A percentile compares a stretch with the other conserved stretches of the same genome.
These are phyloP conservation scores for Mus spretus DNA, from an alignment of 2,797 vertebrate species.

Conservation along the genomic window DNA sequence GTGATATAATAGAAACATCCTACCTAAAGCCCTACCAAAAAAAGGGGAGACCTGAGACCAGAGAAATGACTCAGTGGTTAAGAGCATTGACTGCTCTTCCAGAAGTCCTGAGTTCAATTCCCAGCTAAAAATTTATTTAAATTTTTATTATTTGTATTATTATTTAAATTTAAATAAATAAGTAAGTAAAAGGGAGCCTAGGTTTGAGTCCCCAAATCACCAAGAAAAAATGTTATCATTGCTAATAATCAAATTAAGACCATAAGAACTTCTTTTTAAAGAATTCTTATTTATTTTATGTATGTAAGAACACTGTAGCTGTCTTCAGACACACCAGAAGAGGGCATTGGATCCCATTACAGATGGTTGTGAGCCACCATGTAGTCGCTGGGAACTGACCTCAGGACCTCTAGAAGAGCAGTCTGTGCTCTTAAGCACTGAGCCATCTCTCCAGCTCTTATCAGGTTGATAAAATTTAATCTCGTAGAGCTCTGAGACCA, in stretches of 20 bases:
- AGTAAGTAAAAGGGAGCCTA: no score
- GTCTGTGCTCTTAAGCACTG: neutral
- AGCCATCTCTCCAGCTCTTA: neutral
- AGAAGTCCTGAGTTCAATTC: no score
- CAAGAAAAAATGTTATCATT: neutral
- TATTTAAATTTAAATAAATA: no score
- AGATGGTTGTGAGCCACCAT: neutral
- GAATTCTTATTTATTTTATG: no score
- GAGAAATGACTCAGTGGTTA: no score
- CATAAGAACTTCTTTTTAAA: neutral
- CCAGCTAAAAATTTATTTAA: no score
- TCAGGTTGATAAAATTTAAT: slow-evolving; percentile 23
- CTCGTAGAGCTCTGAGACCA: neutral
- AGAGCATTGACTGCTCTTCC: no score
- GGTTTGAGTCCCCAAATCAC: neutral
- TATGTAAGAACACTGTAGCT: neutral
- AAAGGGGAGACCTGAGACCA: neutral
- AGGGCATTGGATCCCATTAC: neutral
- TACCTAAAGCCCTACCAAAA: neutral
- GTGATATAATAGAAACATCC: neutral
- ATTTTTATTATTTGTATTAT: no score
- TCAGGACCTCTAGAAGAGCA: neutral
- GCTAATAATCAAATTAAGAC: slow-evolving; percentile 30
- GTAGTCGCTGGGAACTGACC: neutral
- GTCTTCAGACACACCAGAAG: no score